Evolutionary conservation across 2,113 vertebrate species (phyloP), one percentile per base, ranked within the genome.

Genomic region (Agapornis roseicollis): DNA sequence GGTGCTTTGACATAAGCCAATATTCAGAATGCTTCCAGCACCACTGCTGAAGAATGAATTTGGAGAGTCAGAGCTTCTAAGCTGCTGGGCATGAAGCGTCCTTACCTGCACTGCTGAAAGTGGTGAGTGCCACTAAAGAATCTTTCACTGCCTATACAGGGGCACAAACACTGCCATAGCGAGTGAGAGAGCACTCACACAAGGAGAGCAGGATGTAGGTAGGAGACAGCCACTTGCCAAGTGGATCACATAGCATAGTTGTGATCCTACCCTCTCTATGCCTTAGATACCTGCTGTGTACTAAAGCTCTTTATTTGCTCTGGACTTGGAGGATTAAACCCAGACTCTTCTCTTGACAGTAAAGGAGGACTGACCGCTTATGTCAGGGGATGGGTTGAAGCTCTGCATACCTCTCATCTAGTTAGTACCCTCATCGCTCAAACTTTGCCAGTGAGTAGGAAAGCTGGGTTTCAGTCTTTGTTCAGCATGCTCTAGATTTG

Each of bases 161-260:
- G 69, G 23, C 42, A 31, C 23, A n/a, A 44, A 22, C 47, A 7
- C 13, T 24, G 53, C 27, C n/a, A 4, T 2, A 9, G 47, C 2
- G 37, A 35, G 46, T 2, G 29, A 52, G 41, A 24, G 46, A 3
- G 24, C 0, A 0, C 42, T 49, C 44, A 17, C 0, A 1, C 9
- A 4, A 37, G 53, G 41, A 33, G 65, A 50, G 52, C 33, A 37
- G 64, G 20, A 15, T 0, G 0, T 33, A 63, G 14, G 16, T 6
- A 18, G 47, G n/a, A 71, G 56, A 13, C 53, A 72, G 39, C 9
- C 64, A 23, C 15, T 25, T 77, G 69, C 20, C 42, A 53, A 33
- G 24, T 1, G 53, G 31, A 46, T 33, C 42, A 29, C 23, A 11
- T 0, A 0, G 5, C 2, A 11, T 33, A 39, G 33, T 66, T 80